These are phyloP conservation scores for Paramormyrops kingsleyae DNA, from an alignment of 2,113 vertebrate genomes.

Conservation along the genomic window DNA sequence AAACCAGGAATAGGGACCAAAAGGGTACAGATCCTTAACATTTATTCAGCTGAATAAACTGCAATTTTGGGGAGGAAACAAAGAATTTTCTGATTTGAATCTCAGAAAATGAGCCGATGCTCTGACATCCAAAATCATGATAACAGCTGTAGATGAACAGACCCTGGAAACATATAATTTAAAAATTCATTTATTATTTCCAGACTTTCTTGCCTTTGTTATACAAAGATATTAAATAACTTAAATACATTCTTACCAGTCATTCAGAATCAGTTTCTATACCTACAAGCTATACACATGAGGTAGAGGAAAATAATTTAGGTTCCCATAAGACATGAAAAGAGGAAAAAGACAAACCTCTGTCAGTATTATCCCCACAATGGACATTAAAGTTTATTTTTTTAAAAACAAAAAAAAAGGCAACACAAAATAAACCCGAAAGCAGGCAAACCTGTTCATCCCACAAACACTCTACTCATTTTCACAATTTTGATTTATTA, in stretches of 20 bases:
- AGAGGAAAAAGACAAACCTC: conserved; percentile 67
- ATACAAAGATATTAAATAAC: conserved; percentile 99
- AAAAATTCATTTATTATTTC: conserved; percentile 98
- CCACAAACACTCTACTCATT: conserved; percentile 17
- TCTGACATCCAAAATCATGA: background rate
- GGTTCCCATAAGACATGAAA: conserved; percentile 84
- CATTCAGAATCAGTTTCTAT: conserved; percentile 93
- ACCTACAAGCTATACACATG: conserved; percentile 97
- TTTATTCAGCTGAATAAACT: background rate
- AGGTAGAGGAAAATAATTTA: conserved; percentile 98
- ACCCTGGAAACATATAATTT: conserved; percentile 66
- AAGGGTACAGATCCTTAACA: background rate
- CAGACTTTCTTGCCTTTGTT: conserved; percentile 92
- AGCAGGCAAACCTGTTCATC: conserved; percentile 22
- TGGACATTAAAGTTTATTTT: conserved; percentile 43
- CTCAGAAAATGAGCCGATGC: background rate
- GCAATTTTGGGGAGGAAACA: background rate
- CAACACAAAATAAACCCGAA: conserved; percentile 51
- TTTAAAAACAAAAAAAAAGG: conserved; percentile 40
- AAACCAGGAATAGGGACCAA: background rate
- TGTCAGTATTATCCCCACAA: conserved; percentile 62
- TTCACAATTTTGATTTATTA: background rate
- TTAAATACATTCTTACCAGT: conserved; percentile 99
- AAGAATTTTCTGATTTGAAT: background rate
- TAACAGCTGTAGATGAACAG: conserved; percentile 21